Conservation (phyloP, 1,140 invertebrate genomes). For the Eulimnadia texana region DNA sequence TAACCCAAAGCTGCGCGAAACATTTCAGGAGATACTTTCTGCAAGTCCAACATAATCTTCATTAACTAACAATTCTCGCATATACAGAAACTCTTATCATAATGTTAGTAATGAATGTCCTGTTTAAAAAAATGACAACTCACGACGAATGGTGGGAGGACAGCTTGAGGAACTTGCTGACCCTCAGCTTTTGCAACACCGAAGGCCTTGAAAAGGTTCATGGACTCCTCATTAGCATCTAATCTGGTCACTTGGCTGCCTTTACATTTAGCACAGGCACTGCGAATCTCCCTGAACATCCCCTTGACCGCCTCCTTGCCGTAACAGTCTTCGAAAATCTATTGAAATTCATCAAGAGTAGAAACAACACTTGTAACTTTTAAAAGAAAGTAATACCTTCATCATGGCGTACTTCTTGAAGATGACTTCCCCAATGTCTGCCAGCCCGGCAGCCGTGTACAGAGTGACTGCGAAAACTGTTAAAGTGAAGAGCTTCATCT, state of each 20-base stretch:
- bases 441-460: background rate
- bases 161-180: background rate
- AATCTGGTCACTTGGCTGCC: background rate
- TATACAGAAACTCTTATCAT: background rate
- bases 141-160: background rate
- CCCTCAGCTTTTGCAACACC: no score
- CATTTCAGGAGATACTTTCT: background rate
- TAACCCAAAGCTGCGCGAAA: background rate
- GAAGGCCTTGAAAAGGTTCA: background rate
- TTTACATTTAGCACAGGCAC: conserved; percentile 3
- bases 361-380: no score
- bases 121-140: no score
- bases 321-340: conserved; percentile 8
- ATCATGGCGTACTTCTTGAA: conserved; percentile 11
- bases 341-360: no score
- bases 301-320: background rate
- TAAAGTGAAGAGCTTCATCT: background rate
- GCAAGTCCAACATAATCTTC: background rate
- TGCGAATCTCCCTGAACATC: background rate
- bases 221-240: background rate
- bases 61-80: background rate
- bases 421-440: background rate
- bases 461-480: background rate
- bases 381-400: no score
- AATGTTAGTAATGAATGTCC: no score